A percentile compares a stretch with the other conserved stretches of the same genome.
phyloP scores from a whole-genome alignment of 1,140 invertebrate genomes.

The Anoplophora glabripennis region DNA sequence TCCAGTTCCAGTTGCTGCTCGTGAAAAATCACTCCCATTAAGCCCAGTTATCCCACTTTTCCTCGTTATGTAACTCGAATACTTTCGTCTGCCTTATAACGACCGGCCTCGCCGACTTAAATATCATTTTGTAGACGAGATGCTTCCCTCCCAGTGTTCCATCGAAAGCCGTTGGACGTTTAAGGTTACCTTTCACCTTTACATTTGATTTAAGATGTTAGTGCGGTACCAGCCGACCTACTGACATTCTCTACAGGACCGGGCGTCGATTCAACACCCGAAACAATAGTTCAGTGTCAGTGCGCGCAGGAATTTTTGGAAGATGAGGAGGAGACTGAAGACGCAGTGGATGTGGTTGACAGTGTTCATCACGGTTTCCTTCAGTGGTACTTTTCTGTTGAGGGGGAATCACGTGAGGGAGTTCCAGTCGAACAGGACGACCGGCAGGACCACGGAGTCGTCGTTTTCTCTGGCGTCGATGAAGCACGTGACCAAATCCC shows the following conservation, averaged over 20 bases:
- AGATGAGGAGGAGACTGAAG: background rate
- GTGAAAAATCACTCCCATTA: too few relatives aligned
- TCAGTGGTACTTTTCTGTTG: constrained; percentile 7
- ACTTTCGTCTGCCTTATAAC: too few relatives aligned
- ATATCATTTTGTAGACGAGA: too few relatives aligned
- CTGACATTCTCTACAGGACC: too few relatives aligned
- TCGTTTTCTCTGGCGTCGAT: background rate
- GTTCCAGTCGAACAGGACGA: background rate
- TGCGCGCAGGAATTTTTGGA: background rate
- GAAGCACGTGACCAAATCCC: constrained; percentile 54
- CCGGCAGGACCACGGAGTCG: background rate
- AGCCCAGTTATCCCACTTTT: too few relatives aligned
- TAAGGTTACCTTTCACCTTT: constrained; percentile 22
- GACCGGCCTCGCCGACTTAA: too few relatives aligned
- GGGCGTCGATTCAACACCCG: too few relatives aligned
- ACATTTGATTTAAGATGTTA: background rate
- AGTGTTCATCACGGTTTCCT: background rate
- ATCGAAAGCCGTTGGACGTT: too few relatives aligned
- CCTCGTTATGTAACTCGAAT: too few relatives aligned
- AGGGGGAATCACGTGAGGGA: constrained; percentile 1
- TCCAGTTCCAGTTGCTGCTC: too few relatives aligned
- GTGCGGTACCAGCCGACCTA: too few relatives aligned
- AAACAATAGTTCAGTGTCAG: background rate
- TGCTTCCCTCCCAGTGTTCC: too few relatives aligned
- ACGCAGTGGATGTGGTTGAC: background rate